phyloP scores from a whole-genome alignment of 2,888 invertebrate species.

The Anticlea derivata region DNA sequence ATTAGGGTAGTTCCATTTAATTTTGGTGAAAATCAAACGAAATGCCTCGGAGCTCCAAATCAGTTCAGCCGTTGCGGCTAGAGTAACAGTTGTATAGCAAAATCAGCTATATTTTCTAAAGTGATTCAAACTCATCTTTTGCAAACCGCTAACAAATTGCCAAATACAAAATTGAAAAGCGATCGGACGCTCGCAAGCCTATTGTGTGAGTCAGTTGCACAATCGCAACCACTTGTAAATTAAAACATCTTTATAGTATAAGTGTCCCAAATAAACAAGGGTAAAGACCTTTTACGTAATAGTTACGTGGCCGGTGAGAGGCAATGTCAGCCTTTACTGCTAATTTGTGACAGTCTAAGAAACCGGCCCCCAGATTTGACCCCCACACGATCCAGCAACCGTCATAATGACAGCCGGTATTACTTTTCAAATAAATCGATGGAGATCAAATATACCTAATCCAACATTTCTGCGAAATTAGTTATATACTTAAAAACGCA shows the following conservation, averaged over 20 bases:
- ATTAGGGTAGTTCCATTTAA: too few species aligned
- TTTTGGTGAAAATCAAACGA: too few species aligned
- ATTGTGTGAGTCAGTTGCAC: constrained; percentile 57
- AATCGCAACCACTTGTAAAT: constrained; percentile 62
- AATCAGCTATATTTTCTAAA: too few species aligned
- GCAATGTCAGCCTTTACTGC: constrained; percentile 76
- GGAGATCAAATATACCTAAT: too few species aligned
- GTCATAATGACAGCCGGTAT: too few species aligned
- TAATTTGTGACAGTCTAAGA: constrained; percentile 49
- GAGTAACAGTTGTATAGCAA: too few species aligned
- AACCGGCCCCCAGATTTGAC: neutral
- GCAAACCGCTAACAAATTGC: constrained; percentile 52
- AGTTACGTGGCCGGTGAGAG: constrained; percentile 79
- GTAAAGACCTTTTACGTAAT: constrained; percentile 82
- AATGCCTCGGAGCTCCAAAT: too few species aligned
- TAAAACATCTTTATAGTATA: constrained; percentile 72
- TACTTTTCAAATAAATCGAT: too few species aligned
- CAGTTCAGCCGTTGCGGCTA: too few species aligned
- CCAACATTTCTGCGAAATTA: too few species aligned
- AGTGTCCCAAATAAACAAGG: constrained; percentile 80
- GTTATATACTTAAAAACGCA: too few species aligned
- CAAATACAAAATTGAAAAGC: constrained; percentile 58
- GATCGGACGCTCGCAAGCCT: constrained; percentile 47
- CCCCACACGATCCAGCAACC: too few species aligned
- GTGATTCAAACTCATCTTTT: constrained; percentile 39